phyloP scores from a whole-genome alignment of 2,797 vertebrate genomes.

The Pipistrellus nathusii region DNA sequence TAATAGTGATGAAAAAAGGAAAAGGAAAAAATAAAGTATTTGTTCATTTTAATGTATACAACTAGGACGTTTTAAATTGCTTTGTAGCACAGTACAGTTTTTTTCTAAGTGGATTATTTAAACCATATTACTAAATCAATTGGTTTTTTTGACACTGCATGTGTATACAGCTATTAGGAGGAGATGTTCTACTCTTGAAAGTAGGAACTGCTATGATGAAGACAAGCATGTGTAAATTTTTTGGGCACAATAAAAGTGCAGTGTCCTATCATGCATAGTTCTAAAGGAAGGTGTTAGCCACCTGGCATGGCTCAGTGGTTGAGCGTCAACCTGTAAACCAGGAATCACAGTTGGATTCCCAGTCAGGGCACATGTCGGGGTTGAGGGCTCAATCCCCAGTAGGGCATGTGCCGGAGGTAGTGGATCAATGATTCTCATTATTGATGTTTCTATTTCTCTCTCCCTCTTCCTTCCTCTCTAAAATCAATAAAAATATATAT shows the following conservation, averaged over 20 bases:
- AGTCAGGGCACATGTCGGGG: too few species aligned
- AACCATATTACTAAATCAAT: not conserved
- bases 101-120: conserved; percentile 56
- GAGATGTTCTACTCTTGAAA: not conserved
- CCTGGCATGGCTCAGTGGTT: too few species aligned
- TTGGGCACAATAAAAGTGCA: not conserved
- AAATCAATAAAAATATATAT: too few species aligned
- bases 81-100: not conserved
- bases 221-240: not conserved
- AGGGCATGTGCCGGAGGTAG: too few species aligned
- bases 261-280: not conserved
- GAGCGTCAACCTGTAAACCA: too few species aligned
- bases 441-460: too few species aligned
- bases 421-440: too few species aligned
- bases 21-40: not conserved
- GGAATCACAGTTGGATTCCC: too few species aligned
- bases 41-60: conserved; percentile 23
- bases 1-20: not conserved
- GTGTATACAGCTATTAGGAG: not conserved
- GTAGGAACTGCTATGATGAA: not conserved
- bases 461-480: too few species aligned
- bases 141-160: conserved; percentile 12
- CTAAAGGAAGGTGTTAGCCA: not conserved
- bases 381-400: too few species aligned
- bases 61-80: not conserved